phyloP scores from a whole-genome alignment of 2,888 invertebrate species.

The Galerucella calmariensis region DNA sequence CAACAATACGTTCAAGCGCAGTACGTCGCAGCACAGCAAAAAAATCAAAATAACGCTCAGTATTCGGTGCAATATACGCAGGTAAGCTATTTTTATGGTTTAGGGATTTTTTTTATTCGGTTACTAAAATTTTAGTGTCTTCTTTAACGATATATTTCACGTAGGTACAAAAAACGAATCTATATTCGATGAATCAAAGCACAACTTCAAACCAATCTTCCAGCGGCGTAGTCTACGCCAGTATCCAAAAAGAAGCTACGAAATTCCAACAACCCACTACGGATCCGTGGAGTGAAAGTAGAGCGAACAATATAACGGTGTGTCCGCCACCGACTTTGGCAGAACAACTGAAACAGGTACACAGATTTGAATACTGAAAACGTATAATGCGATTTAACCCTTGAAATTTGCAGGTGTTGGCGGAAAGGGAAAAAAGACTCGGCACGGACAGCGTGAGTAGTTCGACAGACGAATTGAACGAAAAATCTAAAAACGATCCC shows the following conservation, averaged over 20 bases:
- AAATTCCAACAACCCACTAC: conserved; percentile 58
- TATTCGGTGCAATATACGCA: conserved; percentile 57
- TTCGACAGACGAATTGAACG: conserved; percentile 74
- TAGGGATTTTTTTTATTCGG: too few species aligned
- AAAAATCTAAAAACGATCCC: conserved; percentile 69
- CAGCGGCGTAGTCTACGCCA: conserved; percentile 50
- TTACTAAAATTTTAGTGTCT: too few species aligned
- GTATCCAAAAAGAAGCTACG: conserved; percentile 67
- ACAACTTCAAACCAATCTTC: conserved; percentile 32
- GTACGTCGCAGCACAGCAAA: conserved; percentile 49
- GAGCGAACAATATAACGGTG: conserved; percentile 62
- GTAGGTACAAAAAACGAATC: conserved; percentile 54
- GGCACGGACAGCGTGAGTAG: conserved; percentile 66
- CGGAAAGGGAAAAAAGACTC: conserved; percentile 83
- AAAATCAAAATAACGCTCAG: conserved; percentile 54
- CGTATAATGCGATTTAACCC: neutral
- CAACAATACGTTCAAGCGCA: conserved; percentile 48
- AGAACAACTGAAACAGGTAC: conserved; percentile 84
- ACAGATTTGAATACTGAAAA: too few species aligned
- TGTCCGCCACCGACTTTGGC: conserved; percentile 84
- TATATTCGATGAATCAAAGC: conserved; percentile 44
- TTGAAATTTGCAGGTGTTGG: conserved; percentile 68
- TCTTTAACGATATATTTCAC: neutral
- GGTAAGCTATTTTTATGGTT: neutral
- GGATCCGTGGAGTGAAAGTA: conserved; percentile 61